Conservation (phyloP, 92 coral and sea anemone genomes). For the Actinernus sp. region DNA sequence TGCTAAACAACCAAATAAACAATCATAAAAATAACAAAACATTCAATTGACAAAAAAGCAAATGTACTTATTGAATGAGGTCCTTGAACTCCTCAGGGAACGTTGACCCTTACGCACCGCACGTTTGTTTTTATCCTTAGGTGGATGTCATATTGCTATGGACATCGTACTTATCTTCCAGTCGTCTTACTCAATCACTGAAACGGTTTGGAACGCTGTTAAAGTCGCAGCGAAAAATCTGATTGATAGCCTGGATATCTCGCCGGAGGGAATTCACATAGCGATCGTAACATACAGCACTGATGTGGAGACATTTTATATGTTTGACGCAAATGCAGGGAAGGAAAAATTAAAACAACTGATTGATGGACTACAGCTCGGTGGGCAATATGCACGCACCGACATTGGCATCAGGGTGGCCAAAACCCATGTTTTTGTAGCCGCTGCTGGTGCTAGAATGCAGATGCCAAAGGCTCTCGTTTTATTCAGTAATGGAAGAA, state of each 20-base stretch:
- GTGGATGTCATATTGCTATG: conserved; percentile 38
- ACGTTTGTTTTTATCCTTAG: neutral
- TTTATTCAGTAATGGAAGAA: conserved; percentile 43
- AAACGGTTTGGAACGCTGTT: conserved; percentile 29
- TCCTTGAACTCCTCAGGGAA: too few species aligned
- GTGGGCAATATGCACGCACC: conserved; percentile 53
- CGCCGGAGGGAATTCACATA: conserved; percentile 59
- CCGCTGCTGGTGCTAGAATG: conserved; percentile 35
- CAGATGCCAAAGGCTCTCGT: conserved; percentile 45
- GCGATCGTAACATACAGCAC: conserved; percentile 47
- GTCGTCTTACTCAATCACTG: conserved; percentile 40
- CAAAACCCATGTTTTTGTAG: conserved; percentile 13
- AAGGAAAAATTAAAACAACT: conserved; percentile 11
- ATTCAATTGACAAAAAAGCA: too few species aligned
- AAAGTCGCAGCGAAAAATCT: conserved; percentile 37
- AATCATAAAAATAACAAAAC: too few species aligned
- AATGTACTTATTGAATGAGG: too few species aligned
- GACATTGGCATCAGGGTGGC: conserved; percentile 55
- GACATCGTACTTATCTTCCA: conserved; percentile 54
- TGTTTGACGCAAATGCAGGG: conserved; percentile 34
- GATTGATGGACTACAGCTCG: conserved; percentile 24
- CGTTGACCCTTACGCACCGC: too few species aligned
- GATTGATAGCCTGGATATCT: conserved; percentile 31
- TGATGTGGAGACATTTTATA: conserved; percentile 34
- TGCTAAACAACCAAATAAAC: too few species aligned